Conservation (phyloP, 2,888 invertebrate genomes). For the Mesoligia furuncula region DNA sequence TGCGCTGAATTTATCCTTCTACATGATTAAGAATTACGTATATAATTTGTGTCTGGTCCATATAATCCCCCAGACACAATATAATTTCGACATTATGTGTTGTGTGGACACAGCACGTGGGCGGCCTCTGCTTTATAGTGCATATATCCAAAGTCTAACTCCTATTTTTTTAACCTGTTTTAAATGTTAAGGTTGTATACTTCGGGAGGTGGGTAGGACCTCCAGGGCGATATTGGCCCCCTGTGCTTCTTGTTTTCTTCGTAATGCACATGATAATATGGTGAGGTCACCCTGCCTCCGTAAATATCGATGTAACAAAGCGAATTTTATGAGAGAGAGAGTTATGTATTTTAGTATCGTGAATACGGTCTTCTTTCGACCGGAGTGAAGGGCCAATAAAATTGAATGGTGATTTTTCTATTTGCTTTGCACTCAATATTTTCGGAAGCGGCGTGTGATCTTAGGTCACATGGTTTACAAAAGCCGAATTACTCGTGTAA, state of each 20-base stretch:
- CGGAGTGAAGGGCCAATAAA: slow-evolving; percentile 71
- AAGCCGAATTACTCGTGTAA: slow-evolving; percentile 82
- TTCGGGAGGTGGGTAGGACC: slow-evolving; percentile 78
- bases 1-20: slow-evolving; percentile 50
- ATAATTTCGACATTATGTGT: slow-evolving; percentile 23
- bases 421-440: slow-evolving; percentile 73
- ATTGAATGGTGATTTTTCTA: slow-evolving; percentile 66
- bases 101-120: slow-evolving; percentile 52
- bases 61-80: slow-evolving; percentile 24
- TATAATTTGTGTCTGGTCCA: slow-evolving; percentile 23
- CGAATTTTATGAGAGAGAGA: slow-evolving; percentile 76
- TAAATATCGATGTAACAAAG: slow-evolving; percentile 73
- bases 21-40: slow-evolving; percentile 22
- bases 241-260: slow-evolving; percentile 90
- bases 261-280: slow-evolving; percentile 73
- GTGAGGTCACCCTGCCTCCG: slow-evolving; percentile 73
- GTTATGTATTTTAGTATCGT: slow-evolving; percentile 74
- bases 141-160: slow-evolving; percentile 88
- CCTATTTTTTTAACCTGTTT: slow-evolving; percentile 90
- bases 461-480: slow-evolving; percentile 73
- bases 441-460: slow-evolving; percentile 74
- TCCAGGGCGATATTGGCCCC: slow-evolving; percentile 83
- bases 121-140: slow-evolving; percentile 76
- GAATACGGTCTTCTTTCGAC: slow-evolving; percentile 65
- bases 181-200: slow-evolving; percentile 88